Base-by-base conservation (phyloP, 53 echinoderm and acorn worm genomes). In the Apostichopus leukothele region DNA sequence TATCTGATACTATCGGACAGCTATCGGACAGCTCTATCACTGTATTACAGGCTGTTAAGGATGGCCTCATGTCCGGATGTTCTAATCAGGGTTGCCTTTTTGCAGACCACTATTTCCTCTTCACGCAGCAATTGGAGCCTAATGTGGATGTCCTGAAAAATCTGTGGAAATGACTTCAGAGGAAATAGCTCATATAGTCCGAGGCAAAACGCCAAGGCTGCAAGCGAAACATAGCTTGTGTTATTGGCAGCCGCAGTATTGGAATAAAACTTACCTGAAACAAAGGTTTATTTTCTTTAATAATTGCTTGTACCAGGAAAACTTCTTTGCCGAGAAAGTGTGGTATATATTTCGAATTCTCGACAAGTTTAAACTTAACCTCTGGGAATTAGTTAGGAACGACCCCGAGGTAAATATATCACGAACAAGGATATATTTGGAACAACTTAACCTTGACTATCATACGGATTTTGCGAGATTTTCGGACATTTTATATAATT, bases 111-210 rank as follows among this genome's bases (percentile, higher is more conserved):
- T 23, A 74, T 87, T 87, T 87, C 88, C 88, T 75, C 75, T 75
- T 11, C 60, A 75, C 75, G 53, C 13, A 75, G 75, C 88, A 75
- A 74, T 87, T 75, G 74, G 75, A 75, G 88, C 74, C 88, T 87
- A 87, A 87, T 87, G 88, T 87, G 88, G 88, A 87, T 75, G 88
- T 90, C 90, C 90, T 90, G 66, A 90, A 92, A 92, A 78, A 89
- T 86, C 92, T 73, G 91, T 93, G 93, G 93, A 93, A 93, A 93
- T 93, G 93, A 93, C 93, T 91, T 91, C 93, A 93, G 91, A 92
- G 92, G 92, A 92, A 92, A 88, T 90, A 80, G 75, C 88, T 90
- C 87, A 78, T 90, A 86, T 87, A 87, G 92, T 86, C 83, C 90
- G 88, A 86, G 90, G 87, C 91, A 83, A 79, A 75, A 75, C 74